Base-by-base conservation (phyloP, 2,113 vertebrate genomes). In the Aplodontia rufa region DNA sequence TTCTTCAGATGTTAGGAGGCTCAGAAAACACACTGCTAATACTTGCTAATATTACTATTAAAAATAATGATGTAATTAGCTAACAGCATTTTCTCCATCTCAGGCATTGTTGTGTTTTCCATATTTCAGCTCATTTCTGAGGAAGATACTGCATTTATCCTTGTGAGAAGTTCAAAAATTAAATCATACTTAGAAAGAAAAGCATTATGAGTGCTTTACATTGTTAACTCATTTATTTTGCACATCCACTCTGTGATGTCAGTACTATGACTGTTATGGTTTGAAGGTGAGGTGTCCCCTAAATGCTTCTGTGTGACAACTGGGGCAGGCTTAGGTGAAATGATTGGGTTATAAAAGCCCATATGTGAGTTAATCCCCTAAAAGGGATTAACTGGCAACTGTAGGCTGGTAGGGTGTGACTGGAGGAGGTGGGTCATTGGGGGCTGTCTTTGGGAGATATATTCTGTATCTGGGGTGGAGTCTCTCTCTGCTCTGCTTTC, bases 81-180 rank as follows among this genome's bases (percentile, higher is more conserved):
- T 84, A 90, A 84, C 32, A 96, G 47, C 22, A 74, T 83, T 74
- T 82, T 40, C 49, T 95, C n/a, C 45, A 7, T 47, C 26, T n/a
- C 30, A 81, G n/a, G 20, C 26, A 47, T 92, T 74, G 80, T 60
- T 47, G 40, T 42, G 51, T 37, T 74, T 81, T 82, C 47, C 45
- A 16, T 71, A 89, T 93, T 89, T 93, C 72, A 87, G 84, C 32
- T 91, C 40, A 68, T 58, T n/a, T 72, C 66, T 69, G 71, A 96
- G n/a, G 20, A 64, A 91, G 66, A 2, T 45, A 30, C 40, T 79
- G 19, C 91, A 90, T 92, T 80, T 76, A 68, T 78, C n/a, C 6
- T 72, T 47, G 24, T 72, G 60, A 37, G 64, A 40, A 93, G 40
- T 30, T 93, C 71, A 87, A 80, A 87, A 96, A 90, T 89, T 69